phyloP scores from a whole-genome alignment of 35 echinoderm and acorn worm species.

The Heliocidaris erythrogramma region DNA sequence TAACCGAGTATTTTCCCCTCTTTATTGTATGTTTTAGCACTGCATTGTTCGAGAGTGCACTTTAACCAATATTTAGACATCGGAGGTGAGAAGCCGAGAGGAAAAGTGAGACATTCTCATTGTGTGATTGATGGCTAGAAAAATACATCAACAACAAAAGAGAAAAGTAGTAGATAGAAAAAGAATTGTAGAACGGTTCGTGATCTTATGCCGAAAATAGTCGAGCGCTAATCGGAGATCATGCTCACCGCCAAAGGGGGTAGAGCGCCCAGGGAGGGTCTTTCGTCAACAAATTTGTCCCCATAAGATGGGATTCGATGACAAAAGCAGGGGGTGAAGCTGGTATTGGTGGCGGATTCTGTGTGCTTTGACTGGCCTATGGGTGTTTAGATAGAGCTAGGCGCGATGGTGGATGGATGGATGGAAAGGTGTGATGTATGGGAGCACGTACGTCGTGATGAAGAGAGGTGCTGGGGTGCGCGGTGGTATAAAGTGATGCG shows the following conservation, averaged over 20 bases:
- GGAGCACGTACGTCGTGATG: not conserved
- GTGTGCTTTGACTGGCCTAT: slow-evolving; percentile 5
- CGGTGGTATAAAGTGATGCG: not conserved
- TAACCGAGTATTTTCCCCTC: not conserved
- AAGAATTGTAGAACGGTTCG: not conserved
- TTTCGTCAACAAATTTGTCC: slow-evolving; percentile 30
- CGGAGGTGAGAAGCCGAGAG: not conserved
- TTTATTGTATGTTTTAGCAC: not conserved
- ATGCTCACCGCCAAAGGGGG: not conserved
- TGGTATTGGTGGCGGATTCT: not conserved
- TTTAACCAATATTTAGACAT: not conserved
- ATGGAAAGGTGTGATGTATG: not conserved
- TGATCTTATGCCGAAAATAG: not conserved
- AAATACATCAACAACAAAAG: slow-evolving; percentile 6
- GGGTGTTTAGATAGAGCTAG: not conserved
- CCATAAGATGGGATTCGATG: slow-evolving; percentile 12
- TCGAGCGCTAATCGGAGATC: not conserved
- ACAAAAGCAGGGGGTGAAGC: not conserved
- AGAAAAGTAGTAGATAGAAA: not conserved
- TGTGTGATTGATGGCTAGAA: slow-evolving; percentile 10
- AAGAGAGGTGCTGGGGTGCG: not conserved
- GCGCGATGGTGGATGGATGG: not conserved
- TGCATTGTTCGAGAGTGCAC: not conserved
- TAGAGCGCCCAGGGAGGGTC: not conserved
- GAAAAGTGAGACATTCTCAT: not conserved